Base-by-base conservation (phyloP, 2,888 invertebrate genomes). In the Sphecodes monilicornis region DNA sequence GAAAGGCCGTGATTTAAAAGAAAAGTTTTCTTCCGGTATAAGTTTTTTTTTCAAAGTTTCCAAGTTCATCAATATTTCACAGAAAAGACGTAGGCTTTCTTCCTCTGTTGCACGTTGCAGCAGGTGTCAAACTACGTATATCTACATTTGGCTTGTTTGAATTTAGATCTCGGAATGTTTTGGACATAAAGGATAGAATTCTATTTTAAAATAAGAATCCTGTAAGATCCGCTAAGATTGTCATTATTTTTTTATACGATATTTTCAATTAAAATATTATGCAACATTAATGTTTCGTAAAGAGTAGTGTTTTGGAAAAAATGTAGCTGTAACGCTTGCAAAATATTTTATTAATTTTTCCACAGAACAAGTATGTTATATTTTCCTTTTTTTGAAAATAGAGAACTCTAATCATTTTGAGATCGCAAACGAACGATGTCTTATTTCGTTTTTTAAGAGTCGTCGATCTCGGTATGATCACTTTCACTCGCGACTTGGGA, bases 1-100 rank as follows among this genome's bases (percentile, higher is more conserved):
- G 26, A 26, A 5, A 26, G 57, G 5, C 57, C n/a, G 5, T 16
- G 57, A 26, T 26, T 29, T 60, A 29, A 60, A 60, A 60, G 57
- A 60, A 60, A 60, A 60, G 57, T 60, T 60, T 60, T 29, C 57
- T 60, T 60, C 57, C 16, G 4, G 57, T 13, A 60, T 60, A 60
- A 60, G 13, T 60, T 60, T 60, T 60, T 26, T 60, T 60, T 60
- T 26, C 26, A 6, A 16, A 29, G 57, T 29, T 1, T 10, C 57
- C 13, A 60, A 29, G 57, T 26, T 60, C 57, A 60, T 13, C 26
- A 16, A 60, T 60, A 60, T 60, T 60, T 60, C 57, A 60, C 29
- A 5, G 57, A 29, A 60, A 57, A 6, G 6, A 13, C 26, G 13
- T 60, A 29, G 50, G 50, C 50, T 50, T 50, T 29, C 57, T 26